These are phyloP conservation scores for Chrysotoxum bicinctum DNA, from an alignment of 2,888 invertebrate species.

Conservation along the genomic window DNA sequence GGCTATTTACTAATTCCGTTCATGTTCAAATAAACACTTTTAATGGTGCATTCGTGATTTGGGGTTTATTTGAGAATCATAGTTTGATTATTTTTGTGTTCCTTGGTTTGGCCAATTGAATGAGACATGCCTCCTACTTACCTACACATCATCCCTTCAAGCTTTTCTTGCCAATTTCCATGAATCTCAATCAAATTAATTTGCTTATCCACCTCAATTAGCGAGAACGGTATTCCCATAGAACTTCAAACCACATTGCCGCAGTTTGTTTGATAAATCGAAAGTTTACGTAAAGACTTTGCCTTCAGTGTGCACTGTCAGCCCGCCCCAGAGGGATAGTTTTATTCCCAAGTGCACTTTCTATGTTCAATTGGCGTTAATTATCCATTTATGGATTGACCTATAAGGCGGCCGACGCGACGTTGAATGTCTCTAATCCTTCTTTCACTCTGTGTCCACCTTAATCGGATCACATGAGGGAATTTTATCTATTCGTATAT, in stretches of 20 bases:
- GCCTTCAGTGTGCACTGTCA: neutral
- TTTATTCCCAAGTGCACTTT: neutral
- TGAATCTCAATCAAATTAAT: conserved; percentile 58
- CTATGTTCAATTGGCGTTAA: conserved; percentile 43
- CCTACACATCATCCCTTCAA: conserved; percentile 40
- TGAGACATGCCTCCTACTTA: neutral
- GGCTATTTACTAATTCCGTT: conserved; percentile 61
- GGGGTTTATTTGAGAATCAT: neutral
- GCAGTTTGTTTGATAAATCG: conserved; percentile 17
- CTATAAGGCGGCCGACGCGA: neutral
- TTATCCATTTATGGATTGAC: conserved; percentile 50
- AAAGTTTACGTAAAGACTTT: conserved; percentile 10
- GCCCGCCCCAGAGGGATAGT: neutral
- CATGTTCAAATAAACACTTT: conserved; percentile 61
- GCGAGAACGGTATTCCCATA: neutral
- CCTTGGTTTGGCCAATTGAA: conserved; percentile 7
- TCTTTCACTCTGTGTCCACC: conserved; percentile 1
- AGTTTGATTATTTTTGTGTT: neutral
- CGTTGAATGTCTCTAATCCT: conserved; percentile 3
- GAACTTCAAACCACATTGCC: neutral
- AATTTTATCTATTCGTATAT: conserved; percentile 23
- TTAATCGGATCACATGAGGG: conserved; percentile 54
- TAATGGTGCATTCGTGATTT: conserved; percentile 63
- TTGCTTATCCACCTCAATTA: conserved; percentile 45
- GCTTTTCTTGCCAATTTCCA: conserved; percentile 40